These are phyloP conservation scores for Capitulum mitella DNA, from an alignment of 2,888 invertebrate genomes.

Conservation along the genomic window DNA sequence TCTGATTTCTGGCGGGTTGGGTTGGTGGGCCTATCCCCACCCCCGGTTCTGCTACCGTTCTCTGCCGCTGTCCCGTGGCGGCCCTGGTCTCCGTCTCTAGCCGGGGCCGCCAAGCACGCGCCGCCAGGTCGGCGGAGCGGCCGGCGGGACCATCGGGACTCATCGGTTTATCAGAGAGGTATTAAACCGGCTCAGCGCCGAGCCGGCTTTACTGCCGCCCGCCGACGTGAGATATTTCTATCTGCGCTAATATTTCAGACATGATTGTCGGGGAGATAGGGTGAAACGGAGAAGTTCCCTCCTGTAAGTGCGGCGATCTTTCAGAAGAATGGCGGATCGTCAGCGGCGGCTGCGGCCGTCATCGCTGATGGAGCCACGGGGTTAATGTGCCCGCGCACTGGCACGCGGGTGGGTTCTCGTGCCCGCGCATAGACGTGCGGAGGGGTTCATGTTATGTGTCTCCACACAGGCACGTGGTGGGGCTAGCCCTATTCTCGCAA, in stretches of 20 bases:
- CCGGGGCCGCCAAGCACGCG: not conserved
- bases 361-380: not conserved
- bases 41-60: not conserved
- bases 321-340: not conserved
- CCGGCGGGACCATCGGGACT: not conserved
- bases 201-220: not conserved
- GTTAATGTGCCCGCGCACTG: not conserved
- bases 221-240: constrained; percentile 21
- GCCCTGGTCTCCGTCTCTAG: too few species aligned
- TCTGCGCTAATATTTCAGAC: constrained; percentile 8
- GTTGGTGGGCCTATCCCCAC: too few species aligned
- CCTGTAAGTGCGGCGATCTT: not conserved
- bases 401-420: too few species aligned
- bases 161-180: constrained; percentile 6
- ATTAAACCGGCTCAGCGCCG: not conserved
- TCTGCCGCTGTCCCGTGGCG: too few species aligned
- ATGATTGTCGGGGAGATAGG: not conserved
- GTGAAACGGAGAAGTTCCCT: constrained; percentile 5
- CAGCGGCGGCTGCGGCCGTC: not conserved
- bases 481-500: too few species aligned
- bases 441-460: too few species aligned
- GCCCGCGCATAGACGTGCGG: too few species aligned
- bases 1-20: too few species aligned
- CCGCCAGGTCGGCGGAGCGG: not conserved
- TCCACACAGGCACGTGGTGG: too few species aligned